Conservation (phyloP, 2,113 vertebrate genomes). For the Sorex fumeus region DNA sequence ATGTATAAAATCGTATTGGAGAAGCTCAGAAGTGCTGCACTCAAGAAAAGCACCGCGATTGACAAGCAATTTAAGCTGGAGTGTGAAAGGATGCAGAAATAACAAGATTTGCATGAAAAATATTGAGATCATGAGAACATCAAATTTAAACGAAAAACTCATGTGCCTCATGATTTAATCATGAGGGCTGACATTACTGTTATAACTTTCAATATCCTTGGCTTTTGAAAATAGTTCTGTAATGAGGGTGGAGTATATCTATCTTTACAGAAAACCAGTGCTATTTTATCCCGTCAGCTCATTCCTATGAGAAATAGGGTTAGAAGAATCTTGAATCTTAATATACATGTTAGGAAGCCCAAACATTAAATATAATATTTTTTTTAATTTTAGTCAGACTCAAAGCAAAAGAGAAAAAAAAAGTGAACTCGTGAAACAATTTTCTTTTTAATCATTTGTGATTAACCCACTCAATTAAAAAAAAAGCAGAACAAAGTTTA, state of each 20-base stretch:
- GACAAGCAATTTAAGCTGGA: conserved; percentile 91
- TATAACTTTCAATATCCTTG: conserved; percentile 87
- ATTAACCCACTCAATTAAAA: conserved; percentile 62
- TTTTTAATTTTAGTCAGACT: conserved; percentile 58
- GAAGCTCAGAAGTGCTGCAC: conserved; percentile 86
- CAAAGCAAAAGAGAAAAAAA: conserved; percentile 75
- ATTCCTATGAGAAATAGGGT: conserved; percentile 84
- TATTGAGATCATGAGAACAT: conserved; percentile 91
- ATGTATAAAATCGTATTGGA: conserved; percentile 87
- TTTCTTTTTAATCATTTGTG: conserved; percentile 72
- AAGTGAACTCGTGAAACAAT: conserved; percentile 71
- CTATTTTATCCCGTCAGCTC: conserved; percentile 84
- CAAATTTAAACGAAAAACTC: conserved; percentile 90
- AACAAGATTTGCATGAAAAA: conserved; percentile 93
- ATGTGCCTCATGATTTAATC: conserved; percentile 91
- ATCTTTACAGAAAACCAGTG: conserved; percentile 84
- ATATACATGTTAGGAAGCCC: conserved; percentile 78
- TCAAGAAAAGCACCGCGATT: conserved; percentile 88
- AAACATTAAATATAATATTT: conserved; percentile 67
- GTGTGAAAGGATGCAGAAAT: conserved; percentile 91
- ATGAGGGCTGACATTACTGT: conserved; percentile 89
- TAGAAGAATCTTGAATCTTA: conserved; percentile 80
- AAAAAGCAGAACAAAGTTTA: conserved; percentile 64
- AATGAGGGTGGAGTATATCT: conserved; percentile 87
- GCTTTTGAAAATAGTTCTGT: conserved; percentile 89